Evolutionary conservation across 2,797 vertebrate species (phyloP).

Genomic region (Malurus leucopterus): DNA sequence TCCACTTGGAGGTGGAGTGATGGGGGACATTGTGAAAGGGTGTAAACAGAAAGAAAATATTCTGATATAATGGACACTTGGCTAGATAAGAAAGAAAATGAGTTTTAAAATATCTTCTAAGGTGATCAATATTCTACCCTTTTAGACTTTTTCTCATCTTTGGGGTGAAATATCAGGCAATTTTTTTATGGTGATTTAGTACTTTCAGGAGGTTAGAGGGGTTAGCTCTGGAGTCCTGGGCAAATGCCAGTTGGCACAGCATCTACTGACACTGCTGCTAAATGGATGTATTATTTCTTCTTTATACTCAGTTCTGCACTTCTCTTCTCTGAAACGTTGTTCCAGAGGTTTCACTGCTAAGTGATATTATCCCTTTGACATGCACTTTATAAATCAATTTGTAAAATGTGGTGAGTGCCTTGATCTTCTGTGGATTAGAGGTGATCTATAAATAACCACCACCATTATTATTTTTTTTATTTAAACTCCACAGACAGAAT

Average conservation of each 20-base stretch:
- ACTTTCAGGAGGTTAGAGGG: not conserved
- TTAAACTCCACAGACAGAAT: not conserved
- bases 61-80: not conserved
- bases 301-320: not conserved
- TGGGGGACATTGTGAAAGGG: fast-evolving
- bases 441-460: not conserved
- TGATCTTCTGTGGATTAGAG: not conserved
- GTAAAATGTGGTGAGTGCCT: not conserved
- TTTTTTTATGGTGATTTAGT: not conserved
- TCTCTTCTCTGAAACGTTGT: not conserved
- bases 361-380: not conserved
- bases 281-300: not conserved
- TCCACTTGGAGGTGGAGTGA: not conserved
- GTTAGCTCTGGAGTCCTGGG: not conserved
- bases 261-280: not conserved
- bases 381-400: not conserved
- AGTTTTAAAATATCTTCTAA: not conserved
- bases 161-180: not conserved
- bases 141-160: not conserved
- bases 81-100: not conserved
- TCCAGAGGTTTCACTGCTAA: not conserved
- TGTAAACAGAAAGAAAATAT: not conserved
- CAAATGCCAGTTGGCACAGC: not conserved
- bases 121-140: not conserved
- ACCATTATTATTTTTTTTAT: not conserved